Base-by-base conservation (phyloP, 2,888 invertebrate species). In the Trissoscelio sp. region DNA sequence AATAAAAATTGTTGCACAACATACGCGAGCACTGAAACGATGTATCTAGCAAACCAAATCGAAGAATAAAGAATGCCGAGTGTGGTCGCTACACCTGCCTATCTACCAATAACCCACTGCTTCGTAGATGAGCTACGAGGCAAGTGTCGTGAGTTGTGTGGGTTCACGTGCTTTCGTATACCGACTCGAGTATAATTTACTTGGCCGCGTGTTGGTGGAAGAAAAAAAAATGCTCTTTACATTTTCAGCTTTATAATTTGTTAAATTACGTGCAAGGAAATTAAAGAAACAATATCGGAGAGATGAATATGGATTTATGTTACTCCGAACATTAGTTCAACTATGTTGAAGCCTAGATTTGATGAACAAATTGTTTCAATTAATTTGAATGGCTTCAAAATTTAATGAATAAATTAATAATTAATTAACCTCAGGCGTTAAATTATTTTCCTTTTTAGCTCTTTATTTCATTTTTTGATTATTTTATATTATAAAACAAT, bases 21-120 rank as follows among this genome's bases (percentile, higher is more conserved):
- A 39, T 53, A 42, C 60, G 70, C 66, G 57, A 58, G 18, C 62
- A 53, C 62, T 5, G 39, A 42, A 46, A 37, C 11, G 34, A 48
- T 73, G 34, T 44, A 31, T 37, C 44, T 58, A 39, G 51, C 55
- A 24, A 37, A 46, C 53, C n/a, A 44, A 82, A 62, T 66, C 51
- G 74, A 72, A 39, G 81, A 79, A 82, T 73, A 79, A 81, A 82
- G 79, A 80, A 78, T 57, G 64, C 42, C 69, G 58, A 72, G 69
- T 75, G 64, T 67, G 44, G 66, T 58, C 81, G 74, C 51, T 79
- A 79, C 75, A 81, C 81, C 81, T 81, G 81, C 72, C 81, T 81
- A 72, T 79, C 69, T 57, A 81, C 82, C 75, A 81, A 82, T 79
- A 79, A 82, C 28, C 67, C 73, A 77, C 73, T 60, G 83, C 74